phyloP scores from a whole-genome alignment of 2,888 invertebrate genomes.

The Chrysodeixis includens region DNA sequence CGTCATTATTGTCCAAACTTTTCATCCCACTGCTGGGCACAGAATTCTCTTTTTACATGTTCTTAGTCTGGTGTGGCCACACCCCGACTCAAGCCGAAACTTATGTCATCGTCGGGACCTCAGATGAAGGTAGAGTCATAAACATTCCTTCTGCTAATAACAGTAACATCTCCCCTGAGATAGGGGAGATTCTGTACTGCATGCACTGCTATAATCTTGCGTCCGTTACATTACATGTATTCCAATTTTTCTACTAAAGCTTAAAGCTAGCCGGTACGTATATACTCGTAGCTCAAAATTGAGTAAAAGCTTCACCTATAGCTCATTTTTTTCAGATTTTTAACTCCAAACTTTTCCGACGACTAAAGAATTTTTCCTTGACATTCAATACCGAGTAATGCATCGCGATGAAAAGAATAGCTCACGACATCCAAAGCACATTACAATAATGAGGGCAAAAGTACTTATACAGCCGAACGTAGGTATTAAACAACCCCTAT shows the following conservation, averaged over 20 bases:
- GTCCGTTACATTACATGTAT: neutral
- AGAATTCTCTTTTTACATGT: too few species aligned
- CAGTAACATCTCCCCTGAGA: conserved; percentile 1
- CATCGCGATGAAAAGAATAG: neutral
- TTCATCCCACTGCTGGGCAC: too few species aligned
- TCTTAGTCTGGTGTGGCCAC: too few species aligned
- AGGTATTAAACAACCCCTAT: conserved; percentile 50
- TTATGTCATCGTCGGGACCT: neutral
- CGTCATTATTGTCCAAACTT: too few species aligned
- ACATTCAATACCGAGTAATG: neutral
- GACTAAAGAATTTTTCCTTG: neutral
- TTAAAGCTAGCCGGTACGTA: neutral
- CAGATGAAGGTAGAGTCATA: neutral
- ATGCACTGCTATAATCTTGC: neutral
- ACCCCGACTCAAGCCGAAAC: too few species aligned
- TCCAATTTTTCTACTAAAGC: neutral
- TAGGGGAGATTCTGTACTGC: neutral
- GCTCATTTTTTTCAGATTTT: too few species aligned
- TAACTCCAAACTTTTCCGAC: too few species aligned
- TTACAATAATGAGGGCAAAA: conserved; percentile 40
- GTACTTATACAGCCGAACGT: conserved; percentile 17
- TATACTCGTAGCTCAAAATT: too few species aligned
- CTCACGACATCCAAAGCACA: conserved; percentile 4
- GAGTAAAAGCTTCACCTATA: neutral
- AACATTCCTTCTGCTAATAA: conserved; percentile 5